These are phyloP conservation scores for Hypotaenidia okinawae DNA, from an alignment of 2,797 vertebrate species.

Conservation along the genomic window DNA sequence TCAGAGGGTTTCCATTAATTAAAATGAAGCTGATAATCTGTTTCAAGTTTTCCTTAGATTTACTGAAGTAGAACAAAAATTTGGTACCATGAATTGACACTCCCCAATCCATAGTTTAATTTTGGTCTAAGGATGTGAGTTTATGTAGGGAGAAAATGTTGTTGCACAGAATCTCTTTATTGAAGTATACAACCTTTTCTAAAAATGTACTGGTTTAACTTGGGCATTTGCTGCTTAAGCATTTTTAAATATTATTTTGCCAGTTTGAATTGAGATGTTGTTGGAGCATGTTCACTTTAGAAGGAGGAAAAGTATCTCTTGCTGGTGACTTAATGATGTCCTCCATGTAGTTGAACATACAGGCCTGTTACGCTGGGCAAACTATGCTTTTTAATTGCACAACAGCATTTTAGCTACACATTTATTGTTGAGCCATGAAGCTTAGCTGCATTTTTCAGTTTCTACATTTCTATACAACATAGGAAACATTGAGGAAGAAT, in stretches of 20 bases:
- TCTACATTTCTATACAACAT: background rate
- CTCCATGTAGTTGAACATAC: background rate
- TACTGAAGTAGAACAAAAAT: background rate
- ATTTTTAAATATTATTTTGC: slow-evolving; percentile 32
- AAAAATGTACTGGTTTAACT: background rate
- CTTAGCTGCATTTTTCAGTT: background rate
- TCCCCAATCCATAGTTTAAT: background rate
- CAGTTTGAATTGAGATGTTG: slow-evolving; percentile 23
- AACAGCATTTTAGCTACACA: background rate
- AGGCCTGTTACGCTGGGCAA: background rate
- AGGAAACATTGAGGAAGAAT: background rate
- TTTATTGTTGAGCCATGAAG: background rate
- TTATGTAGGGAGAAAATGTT: background rate
- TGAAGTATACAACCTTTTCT: background rate
- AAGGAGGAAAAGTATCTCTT: background rate
- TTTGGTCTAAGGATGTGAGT: background rate
- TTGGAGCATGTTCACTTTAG: background rate
- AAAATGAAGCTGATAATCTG: background rate
- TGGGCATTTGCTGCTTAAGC: background rate
- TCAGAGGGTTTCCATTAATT: background rate
- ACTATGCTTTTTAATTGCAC: background rate
- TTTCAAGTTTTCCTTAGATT: slow-evolving; percentile 22
- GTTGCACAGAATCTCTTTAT: background rate
- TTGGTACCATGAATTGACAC: background rate
- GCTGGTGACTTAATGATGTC: background rate